phyloP scores from a whole-genome alignment of 2,888 invertebrate species.

The Drosophila kokeensis region DNA sequence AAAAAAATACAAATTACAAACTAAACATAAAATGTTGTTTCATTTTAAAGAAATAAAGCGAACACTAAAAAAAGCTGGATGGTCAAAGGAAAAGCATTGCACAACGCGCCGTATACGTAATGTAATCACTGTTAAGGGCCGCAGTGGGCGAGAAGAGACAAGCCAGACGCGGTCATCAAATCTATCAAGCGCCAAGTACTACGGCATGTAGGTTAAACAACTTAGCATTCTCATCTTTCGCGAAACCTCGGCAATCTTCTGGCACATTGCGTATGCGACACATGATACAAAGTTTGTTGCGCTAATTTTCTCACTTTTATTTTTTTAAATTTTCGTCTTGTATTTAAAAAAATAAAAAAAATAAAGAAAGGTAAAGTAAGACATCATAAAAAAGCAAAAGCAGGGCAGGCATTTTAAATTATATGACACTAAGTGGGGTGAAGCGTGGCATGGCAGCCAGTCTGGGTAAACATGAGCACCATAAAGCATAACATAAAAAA shows the following conservation, averaged over 20 bases:
- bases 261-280: constrained; percentile 64
- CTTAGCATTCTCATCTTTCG: constrained; percentile 49
- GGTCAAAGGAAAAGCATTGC: constrained; percentile 12
- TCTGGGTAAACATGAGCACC: constrained; percentile 53
- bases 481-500: constrained; percentile 60
- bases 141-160: background rate
- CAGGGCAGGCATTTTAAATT: constrained; percentile 48
- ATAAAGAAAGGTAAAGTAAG: constrained; percentile 32
- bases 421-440: constrained; percentile 23
- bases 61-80: background rate
- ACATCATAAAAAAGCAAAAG: constrained; percentile 35
- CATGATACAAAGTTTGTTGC: constrained; percentile 55
- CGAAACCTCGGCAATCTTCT: constrained; percentile 25
- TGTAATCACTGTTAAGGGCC: constrained; percentile 46
- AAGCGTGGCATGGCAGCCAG: background rate
- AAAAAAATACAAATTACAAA: constrained; percentile 26
- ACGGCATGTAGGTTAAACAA: constrained; percentile 60
- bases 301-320: constrained; percentile 66
- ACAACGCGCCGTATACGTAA: constrained; percentile 57
- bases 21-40: constrained; percentile 17
- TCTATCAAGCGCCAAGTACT: constrained; percentile 53
- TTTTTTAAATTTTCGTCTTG: background rate
- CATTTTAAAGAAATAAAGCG: background rate
- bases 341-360: background rate
- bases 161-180: constrained; percentile 27